These are phyloP conservation scores for Trididemnum nubilum DNA, from an alignment of 23 tunicate genomes.

Conservation along the genomic window DNA sequence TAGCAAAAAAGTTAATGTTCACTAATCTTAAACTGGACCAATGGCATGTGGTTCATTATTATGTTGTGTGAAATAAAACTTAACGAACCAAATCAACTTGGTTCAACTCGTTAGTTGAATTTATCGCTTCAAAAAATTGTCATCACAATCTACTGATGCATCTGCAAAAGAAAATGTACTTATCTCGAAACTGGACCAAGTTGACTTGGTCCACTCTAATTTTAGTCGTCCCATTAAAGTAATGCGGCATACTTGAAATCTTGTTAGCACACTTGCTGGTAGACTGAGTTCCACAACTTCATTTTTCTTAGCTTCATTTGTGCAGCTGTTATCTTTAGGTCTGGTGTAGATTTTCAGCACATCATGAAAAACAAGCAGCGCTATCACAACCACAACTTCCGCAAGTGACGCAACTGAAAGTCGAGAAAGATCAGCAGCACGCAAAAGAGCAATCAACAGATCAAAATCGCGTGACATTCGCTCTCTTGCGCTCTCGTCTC, in stretches of 20 bases:
- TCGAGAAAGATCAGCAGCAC: constrained; percentile 58
- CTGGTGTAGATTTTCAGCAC: constrained; percentile 39
- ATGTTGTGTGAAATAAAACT: no score
- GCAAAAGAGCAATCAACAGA: constrained; percentile 38
- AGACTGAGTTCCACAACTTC: constrained; percentile 52
- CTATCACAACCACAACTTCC: constrained; percentile 52
- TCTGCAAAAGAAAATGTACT: no score
- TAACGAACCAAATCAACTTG: no score
- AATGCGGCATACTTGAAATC: constrained; percentile 86
- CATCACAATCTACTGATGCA: no score
- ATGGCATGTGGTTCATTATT: no score
- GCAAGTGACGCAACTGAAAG: constrained; percentile 29
- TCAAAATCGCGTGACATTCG: constrained; percentile 42
- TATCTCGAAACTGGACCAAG: no score
- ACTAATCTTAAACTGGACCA: no score
- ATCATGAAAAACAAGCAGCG: constrained; percentile 70
- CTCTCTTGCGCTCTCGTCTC: constrained; percentile 37
- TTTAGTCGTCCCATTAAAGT: no score
- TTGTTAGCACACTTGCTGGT: constrained; percentile 59
- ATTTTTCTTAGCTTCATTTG: neutral
- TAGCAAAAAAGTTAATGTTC: no score
- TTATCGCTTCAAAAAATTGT: no score
- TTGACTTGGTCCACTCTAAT: no score
- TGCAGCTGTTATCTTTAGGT: neutral
- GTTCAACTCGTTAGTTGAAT: no score